These are phyloP conservation scores for Chironomus riparius DNA, from an alignment of 2,888 invertebrate genomes.

Conservation along the genomic window DNA sequence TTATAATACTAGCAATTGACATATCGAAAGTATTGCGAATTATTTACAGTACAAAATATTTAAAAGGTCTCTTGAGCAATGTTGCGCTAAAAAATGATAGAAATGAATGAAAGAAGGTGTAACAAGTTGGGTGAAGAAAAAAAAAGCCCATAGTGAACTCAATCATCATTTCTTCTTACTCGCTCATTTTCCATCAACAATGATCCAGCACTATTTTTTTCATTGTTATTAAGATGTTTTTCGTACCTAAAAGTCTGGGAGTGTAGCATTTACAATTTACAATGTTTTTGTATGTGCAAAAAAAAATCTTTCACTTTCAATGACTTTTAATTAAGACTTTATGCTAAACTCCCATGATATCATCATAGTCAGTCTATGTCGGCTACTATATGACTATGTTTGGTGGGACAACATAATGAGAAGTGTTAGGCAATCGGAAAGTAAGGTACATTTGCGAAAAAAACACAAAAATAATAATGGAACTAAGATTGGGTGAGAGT, in stretches of 20 bases:
- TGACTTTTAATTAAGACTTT: background rate
- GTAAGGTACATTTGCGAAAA: background rate
- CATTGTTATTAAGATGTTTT: conserved; percentile 14
- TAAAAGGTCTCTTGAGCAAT: conserved; percentile 1
- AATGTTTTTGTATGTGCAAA: too few relatives aligned
- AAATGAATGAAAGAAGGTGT: conserved; percentile 6
- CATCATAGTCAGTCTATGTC: background rate
- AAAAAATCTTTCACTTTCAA: background rate
- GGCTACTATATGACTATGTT: background rate
- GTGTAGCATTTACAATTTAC: background rate
- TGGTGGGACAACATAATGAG: background rate
- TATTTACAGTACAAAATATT: background rate
- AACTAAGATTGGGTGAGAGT: background rate
- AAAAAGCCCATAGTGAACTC: conserved; percentile 4
- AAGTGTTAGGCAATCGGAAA: background rate
- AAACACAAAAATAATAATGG: background rate
- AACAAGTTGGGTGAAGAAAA: background rate
- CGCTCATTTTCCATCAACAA: background rate
- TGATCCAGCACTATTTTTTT: background rate
- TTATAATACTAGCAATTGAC: background rate
- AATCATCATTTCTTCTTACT: background rate
- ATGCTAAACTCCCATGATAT: background rate
- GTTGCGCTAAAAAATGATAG: background rate
- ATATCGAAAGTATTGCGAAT: conserved; percentile 10
- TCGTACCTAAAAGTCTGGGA: background rate